Evolutionary conservation across 2,113 vertebrate genomes (phyloP).

Genomic region (Thinocorus orbignyianus): DNA sequence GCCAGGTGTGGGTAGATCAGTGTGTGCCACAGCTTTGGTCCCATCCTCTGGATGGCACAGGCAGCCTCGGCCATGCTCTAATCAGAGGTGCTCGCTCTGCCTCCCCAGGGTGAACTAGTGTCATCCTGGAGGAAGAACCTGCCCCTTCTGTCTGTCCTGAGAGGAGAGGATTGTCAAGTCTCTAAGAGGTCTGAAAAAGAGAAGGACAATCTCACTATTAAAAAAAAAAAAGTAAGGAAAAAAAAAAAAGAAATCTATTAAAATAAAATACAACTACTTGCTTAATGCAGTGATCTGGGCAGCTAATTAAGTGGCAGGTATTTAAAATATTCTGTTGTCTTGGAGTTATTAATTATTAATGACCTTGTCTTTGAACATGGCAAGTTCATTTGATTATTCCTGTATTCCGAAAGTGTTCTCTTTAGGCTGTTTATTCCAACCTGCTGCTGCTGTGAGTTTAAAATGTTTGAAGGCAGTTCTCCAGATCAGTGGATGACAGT

Average conservation of each 20-base stretch:
- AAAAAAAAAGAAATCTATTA: neutral
- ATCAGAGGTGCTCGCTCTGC: neutral
- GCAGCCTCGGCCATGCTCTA: accelerated
- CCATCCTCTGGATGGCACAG: neutral
- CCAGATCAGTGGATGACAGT: neutral
- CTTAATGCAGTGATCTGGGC: neutral
- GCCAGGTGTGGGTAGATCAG: neutral
- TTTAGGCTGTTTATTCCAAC: conserved; percentile 38
- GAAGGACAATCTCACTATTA: neutral
- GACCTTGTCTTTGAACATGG: conserved; percentile 17
- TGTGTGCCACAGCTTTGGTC: neutral
- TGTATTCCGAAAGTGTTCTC: neutral
- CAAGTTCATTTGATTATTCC: conserved; percentile 21
- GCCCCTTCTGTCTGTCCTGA: neutral
- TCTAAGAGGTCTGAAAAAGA: neutral
- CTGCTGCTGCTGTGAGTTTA: neutral
- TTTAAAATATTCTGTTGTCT: neutral
- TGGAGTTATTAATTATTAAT: conserved; percentile 18
- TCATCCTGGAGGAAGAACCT: neutral
- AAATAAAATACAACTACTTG: neutral
- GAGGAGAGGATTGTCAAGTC: neutral
- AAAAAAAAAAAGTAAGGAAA: neutral
- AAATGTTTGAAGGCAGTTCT: conserved; percentile 2
- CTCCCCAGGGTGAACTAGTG: neutral
- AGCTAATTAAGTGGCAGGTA: neutral